Evolutionary conservation across 1,140 invertebrate species (phyloP).

Genomic region (Acromyrmex heyeri): DNA sequence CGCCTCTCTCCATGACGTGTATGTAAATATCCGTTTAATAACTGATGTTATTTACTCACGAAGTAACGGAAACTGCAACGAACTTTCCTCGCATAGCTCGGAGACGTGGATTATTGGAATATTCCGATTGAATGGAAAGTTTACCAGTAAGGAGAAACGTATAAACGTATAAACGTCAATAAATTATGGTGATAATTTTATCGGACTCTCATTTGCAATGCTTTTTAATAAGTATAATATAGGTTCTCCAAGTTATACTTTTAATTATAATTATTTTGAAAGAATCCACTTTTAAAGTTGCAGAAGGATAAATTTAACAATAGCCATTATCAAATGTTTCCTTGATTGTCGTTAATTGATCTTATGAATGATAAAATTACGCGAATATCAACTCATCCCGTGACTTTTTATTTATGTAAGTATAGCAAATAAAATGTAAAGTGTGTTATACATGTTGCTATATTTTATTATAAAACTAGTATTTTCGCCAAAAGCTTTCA

Average conservation of each 20-base stretch:
- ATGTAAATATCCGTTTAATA: slow-evolving; percentile 64
- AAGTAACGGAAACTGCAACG: slow-evolving; percentile 48
- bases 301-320: background rate
- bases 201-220: slow-evolving; percentile 4
- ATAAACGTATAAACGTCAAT: slow-evolving; percentile 54
- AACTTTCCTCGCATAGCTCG: slow-evolving; percentile 35
- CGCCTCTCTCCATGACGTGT: slow-evolving; percentile 27
- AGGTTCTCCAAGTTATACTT: background rate
- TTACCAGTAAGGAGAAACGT: background rate
- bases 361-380: slow-evolving; percentile 12
- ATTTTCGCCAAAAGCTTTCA: slow-evolving; percentile 29
- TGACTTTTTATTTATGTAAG: background rate
- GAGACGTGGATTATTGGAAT: slow-evolving; percentile 55
- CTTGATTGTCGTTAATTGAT: slow-evolving; percentile 2
- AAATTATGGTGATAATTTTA: slow-evolving; percentile 44
- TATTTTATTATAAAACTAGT: slow-evolving; percentile 7
- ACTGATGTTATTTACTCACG: slow-evolving; percentile 54
- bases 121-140: slow-evolving; percentile 37
- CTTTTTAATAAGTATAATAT: slow-evolving; percentile 14
- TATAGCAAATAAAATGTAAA: slow-evolving; percentile 22
- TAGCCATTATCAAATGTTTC: background rate
- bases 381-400: background rate
- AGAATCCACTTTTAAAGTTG: background rate
- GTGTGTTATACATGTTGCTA: background rate
- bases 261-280: background rate